Evolutionary conservation across 2,797 vertebrate species (phyloP).

Genomic region (Bothrops alternatus): DNA sequence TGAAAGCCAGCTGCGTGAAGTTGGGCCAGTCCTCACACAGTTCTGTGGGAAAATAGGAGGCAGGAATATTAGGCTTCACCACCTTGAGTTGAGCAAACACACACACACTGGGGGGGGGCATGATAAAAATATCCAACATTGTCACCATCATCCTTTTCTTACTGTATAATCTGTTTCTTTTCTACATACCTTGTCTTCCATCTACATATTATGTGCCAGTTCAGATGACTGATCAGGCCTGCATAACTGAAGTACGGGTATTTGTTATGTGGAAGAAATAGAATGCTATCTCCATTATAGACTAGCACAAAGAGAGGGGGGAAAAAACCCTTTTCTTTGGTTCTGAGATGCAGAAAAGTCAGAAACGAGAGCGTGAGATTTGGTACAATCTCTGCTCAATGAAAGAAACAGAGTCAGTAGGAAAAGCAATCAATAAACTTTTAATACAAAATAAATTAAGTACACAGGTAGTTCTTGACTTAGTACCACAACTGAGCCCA

Average conservation of each 20-base stretch:
- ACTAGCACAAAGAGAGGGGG: not conserved
- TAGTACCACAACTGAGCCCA: not conserved
- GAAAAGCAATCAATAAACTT: not conserved
- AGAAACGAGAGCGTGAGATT: not conserved
- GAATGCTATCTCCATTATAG: not conserved
- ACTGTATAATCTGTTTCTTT: not conserved
- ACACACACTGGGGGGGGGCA: no score
- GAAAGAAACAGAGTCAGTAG: not conserved
- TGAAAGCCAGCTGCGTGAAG: not conserved
- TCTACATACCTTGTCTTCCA: not conserved
- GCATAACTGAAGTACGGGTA: not conserved
- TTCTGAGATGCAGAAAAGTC: not conserved
- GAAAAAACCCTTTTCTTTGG: not conserved
- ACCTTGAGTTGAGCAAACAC: not conserved
- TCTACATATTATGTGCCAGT: not conserved
- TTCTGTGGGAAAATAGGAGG: not conserved
- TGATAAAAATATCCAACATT: no score
- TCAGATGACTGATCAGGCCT: not conserved
- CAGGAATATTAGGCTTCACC: not conserved
- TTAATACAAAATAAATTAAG: not conserved
- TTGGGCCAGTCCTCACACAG: not conserved
- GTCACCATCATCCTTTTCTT: not conserved
- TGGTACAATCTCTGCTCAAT: not conserved
- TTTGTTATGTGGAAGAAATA: not conserved
- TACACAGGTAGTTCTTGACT: not conserved